Base-by-base conservation (phyloP, 2,888 invertebrate genomes). In the Sinodicranocentrus sp. region DNA sequence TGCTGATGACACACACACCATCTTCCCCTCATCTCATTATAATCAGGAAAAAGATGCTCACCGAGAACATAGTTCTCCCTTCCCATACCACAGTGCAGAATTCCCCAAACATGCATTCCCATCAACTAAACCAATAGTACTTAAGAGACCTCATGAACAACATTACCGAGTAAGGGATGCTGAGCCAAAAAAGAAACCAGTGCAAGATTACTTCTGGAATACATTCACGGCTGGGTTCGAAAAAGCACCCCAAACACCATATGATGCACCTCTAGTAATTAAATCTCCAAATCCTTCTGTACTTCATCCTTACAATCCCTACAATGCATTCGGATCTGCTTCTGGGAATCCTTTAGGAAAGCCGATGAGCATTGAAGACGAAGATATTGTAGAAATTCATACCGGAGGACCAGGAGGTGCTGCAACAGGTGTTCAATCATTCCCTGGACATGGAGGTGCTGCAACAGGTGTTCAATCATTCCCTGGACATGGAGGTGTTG, bases 381-480 rank as follows among this genome's bases (percentile, higher is more conserved):
- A 89, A 54, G 87, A 88, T 19, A 86, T 88, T 54, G 73, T 89
- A 6, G 89, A 89, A 65, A 89, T 89, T 10, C 89, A 89, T 43
- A 87, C 88, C 0, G 87, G 87, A 23, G 59, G 44, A 13, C 80
- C 80, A 6, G 57, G 57, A 17, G n/a, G n/a, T n/a, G n/a, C n/a
- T n/a, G 21, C 26, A 48, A 15, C 59, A 13, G 77, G 61, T 26
- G 43, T 67, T 39, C 68, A 59, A 17, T 26, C 63, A 1, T 61
- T 15, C 19, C 43, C 19, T 39, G n/a, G n/a, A n/a, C n/a, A n/a
- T n/a, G n/a, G n/a, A n/a, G n/a, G n/a, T n/a, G n/a, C n/a, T n/a
- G 21, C 26, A 48, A 15, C 59, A 13, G 77, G 61, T 26, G 43
- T 67, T 39, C 68, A 59, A 17, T 26, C 63, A 1, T 61, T 15